These are phyloP conservation scores for Phyto melanocephala DNA, from an alignment of 2,888 invertebrate species.

Conservation along the genomic window DNA sequence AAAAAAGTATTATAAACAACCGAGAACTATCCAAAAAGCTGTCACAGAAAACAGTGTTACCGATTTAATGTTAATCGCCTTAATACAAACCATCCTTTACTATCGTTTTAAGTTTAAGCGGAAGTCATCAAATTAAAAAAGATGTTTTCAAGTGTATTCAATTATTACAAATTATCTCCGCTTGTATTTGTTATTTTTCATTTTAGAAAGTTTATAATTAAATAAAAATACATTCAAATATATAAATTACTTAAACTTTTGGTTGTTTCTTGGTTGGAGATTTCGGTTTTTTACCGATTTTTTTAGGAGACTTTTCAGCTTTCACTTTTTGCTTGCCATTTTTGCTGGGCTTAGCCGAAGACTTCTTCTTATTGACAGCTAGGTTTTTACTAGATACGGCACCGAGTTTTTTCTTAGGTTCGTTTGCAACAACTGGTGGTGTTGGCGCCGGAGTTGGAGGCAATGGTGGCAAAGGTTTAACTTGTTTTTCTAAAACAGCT, in stretches of 20 bases:
- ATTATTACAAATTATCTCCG: constrained; percentile 44
- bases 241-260: constrained; percentile 32
- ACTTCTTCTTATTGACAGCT: constrained; percentile 49
- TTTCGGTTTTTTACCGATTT: constrained; percentile 47
- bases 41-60: too few species aligned
- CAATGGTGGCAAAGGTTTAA: constrained; percentile 59
- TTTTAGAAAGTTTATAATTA: constrained; percentile 4
- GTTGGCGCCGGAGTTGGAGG: constrained; percentile 69
- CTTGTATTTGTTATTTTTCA: constrained; percentile 50
- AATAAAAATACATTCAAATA: constrained; percentile 1
- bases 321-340: constrained; percentile 51
- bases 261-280: constrained; percentile 42
- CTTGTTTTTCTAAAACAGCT: background rate
- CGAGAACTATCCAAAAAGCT: too few species aligned
- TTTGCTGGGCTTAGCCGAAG: constrained; percentile 26
- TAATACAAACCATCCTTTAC: too few species aligned
- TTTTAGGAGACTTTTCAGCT: constrained; percentile 64
- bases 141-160: too few species aligned
- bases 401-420: background rate
- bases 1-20: too few species aligned
- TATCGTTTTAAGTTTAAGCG: too few species aligned
- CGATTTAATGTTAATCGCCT: too few species aligned
- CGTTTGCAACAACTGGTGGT: constrained; percentile 63
- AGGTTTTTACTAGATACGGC: constrained; percentile 15
- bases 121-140: too few species aligned